Base-by-base conservation (phyloP, 2,113 vertebrate genomes). In the Takifugu bimaculatus region DNA sequence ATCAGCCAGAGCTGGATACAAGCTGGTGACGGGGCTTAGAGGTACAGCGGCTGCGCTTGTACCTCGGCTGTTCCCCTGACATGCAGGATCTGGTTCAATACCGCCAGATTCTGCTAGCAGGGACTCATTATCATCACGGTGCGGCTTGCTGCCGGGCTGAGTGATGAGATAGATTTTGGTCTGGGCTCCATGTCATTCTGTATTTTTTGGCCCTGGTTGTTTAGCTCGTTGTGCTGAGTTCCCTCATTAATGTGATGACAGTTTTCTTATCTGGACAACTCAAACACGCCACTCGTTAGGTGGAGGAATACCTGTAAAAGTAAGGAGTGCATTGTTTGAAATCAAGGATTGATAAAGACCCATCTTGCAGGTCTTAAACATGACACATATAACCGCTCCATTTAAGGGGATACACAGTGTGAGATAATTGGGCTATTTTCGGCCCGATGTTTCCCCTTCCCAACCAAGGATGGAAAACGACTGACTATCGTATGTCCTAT, bases 71-170 rank as follows among this genome's bases (percentile, higher is more conserved):
- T 26, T 86, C 82, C 79, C 81, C 53, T 5, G 74, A 66, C 68
- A 61, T 50, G n/a, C 56, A 39, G 61, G 72, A 74, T 73, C 74
- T 60, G 75, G 79, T 80, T 86, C 82, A 68, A 86, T 89, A 83
- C 65, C 13, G 57, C 75, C 63, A 68, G 70, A 77, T 74, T 68
- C 60, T 74, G 45, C 60, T 74, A 71, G 76, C 71, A 72, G 71
- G 72, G 71, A 72, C 74, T 87, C 78, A 82, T 87, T 85, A 83
- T 83, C 71, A 77, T 80, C 74, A 68, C 45, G 64, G 73, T 80
- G 78, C 63, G 63, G 57, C 68, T 80, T 14, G 66, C 56, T 28
- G 72, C 70, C 70, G 50, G 45, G 70, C 60, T 54, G 67, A 61
- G 79, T 71, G 70, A 75, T 77, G 76, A 79, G 57, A 64, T 45